Base-by-base conservation (phyloP, 2,797 vertebrate genomes). In the Gambusia yucatana region DNA sequence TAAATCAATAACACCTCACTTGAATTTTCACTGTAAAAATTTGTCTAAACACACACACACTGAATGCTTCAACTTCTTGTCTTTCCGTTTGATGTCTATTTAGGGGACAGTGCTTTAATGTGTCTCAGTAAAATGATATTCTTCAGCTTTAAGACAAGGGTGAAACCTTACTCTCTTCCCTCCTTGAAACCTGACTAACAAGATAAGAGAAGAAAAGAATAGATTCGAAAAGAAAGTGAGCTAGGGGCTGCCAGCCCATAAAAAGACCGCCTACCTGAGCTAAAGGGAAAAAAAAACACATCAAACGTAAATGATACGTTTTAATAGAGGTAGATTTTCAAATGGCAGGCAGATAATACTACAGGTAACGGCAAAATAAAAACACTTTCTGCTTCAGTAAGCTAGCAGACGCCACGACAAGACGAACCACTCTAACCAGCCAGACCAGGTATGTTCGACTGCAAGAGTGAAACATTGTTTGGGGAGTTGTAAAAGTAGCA, bases 381-480 rank as follows among this genome's bases (percentile, higher is more conserved):
- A 72, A 86, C 46, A 69, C 39, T 41, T 85, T 85, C 84, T 83
- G 73, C 50, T 83, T 84, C 30, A 85, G 72, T 78, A 16, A 79
- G 73, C 25, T 61, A 81, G 81, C 50, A 86, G 71, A 86, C 67
- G 13, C 46, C 47, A 67, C 0, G 11, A 87, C 90, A 80, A 84
- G 89, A 80, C 75, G 48, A 94, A 93, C 92, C 75, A 52, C 87
- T 86, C 78, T 9, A 91, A 94, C 94, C 88, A 87, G 93, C 84
- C 77, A 0, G 59, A 89, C 87, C 88, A 89, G 90, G 77, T 91
- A 81, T 11, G 77, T 84, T 44, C 57, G 78, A 83, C 77, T 14
- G 2, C 16, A 63, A 57, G 59, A 81, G 43, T 63, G 33, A 79
- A 88, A 86, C 77, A 70, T 83, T 79, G 59, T 79, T 88, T 75